phyloP scores from a whole-genome alignment of 2,113 vertebrate genomes.

The Cranoglanis bouderius region DNA sequence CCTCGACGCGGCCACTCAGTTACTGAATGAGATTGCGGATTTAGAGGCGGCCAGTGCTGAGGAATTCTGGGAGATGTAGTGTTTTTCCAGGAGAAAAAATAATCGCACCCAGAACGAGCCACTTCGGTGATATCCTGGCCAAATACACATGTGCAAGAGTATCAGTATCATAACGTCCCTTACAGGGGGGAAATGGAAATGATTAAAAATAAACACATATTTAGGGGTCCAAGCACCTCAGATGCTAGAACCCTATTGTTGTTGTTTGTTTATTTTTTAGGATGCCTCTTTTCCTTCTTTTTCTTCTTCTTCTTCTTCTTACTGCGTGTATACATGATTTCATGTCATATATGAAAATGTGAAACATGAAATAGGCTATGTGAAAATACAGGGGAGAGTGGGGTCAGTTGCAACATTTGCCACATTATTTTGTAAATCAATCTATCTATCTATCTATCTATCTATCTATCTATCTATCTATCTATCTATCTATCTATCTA shows the following conservation, averaged over 20 bases:
- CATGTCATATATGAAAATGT: no score
- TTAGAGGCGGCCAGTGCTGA: slow-evolving; percentile 36
- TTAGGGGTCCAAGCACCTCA: background rate
- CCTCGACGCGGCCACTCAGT: slow-evolving; percentile 57
- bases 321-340: background rate
- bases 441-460: no score
- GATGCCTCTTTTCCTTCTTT: no score
- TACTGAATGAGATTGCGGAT: slow-evolving; percentile 67
- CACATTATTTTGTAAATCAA: no score
- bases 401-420: no score
- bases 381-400: no score
- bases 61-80: slow-evolving; percentile 69
- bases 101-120: background rate
- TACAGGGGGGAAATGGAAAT: no score
- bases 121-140: background rate
- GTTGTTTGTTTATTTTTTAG: no score
- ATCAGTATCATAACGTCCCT: background rate
- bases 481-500: no score
- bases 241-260: background rate
- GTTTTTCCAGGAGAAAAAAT: background rate
- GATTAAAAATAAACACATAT: background rate
- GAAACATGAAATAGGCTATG: no score
- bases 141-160: background rate
- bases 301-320: background rate
- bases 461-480: no score